Base-by-base conservation (phyloP, 2,797 vertebrate genomes). In the Ctenopoma multispine region DNA sequence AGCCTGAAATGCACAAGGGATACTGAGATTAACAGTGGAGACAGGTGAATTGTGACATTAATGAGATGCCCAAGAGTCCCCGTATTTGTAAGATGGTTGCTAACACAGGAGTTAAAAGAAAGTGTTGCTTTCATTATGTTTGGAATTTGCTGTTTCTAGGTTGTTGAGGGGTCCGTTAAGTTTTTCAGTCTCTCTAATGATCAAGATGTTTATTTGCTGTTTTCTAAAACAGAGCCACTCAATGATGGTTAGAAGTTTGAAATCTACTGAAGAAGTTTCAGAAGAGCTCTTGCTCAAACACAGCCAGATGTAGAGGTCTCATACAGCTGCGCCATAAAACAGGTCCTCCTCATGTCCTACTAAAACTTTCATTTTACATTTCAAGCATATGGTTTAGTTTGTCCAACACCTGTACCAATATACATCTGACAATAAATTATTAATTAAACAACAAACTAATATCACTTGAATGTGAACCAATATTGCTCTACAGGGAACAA, bases 341-440 rank as follows among this genome's bases (percentile, higher is more conserved):
- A 80, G 61, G 50, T 79, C 50, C 34, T 78, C 75, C 58, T 80
- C 44, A 50, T 74, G 67, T 79, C 79, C 83, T 69, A 56, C 58
- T 80, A 80, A 72, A 80, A 75, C 64, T 72, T 86, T 87, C 70
- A 78, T 53, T 66, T 74, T 21, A 38, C 73, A 77, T 58, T 51
- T 40, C 40, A 81, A 90, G 51, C 93, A 92, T 90, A 92, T 93
- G 92, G 78, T 66, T 71, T 49, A 81, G 59, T 84, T 87, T 84
- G 72, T 41, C 56, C 58, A 92, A 92, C 91, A 93, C 87, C 90
- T 93, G 93, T 76, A 91, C 61, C 5, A 24, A 58, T 76, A 62
- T 72, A 65, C 75, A 84, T 63, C 74, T 44, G 60, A 69, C 53
- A 88, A 87, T 91, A 63, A 92, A 94, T 91, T 92, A 94, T 93